A percentile compares a stretch with the other conserved stretches of the same genome.
phyloP scores from a whole-genome alignment of 2,797 vertebrate genomes.

The Carapus acus region DNA sequence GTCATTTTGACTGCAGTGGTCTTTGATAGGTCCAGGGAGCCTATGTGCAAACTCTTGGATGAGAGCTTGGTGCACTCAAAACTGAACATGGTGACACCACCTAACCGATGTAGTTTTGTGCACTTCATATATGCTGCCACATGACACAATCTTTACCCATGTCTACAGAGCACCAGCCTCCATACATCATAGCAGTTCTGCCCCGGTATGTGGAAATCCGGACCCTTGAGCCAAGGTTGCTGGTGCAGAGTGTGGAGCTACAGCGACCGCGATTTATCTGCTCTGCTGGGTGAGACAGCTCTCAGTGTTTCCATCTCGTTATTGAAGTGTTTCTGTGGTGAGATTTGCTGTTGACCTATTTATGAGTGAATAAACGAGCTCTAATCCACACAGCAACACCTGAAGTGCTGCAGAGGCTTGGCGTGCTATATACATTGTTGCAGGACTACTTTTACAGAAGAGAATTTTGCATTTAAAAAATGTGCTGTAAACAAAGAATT shows the following conservation, averaged over 20 bases:
- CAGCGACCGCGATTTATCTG: constrained; percentile 96
- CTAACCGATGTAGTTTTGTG: background rate
- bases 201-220: constrained; percentile 96
- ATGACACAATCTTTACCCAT: background rate
- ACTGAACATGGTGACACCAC: no score
- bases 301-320: background rate
- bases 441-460: no score
- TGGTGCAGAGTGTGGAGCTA: constrained; percentile 96
- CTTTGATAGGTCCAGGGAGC: background rate
- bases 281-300: constrained; percentile 81
- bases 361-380: background rate
- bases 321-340: background rate
- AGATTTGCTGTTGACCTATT: background rate
- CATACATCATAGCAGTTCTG: constrained; percentile 95
- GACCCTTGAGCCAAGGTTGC: constrained; percentile 88
- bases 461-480: no score
- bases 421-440: no score
- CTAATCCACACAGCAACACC: background rate
- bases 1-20: no score
- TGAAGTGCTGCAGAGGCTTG: background rate
- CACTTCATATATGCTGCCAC: background rate
- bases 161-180: constrained; percentile 87
- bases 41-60: no score
- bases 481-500: background rate
- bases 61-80: no score